These are phyloP conservation scores for Myotis yumanensis DNA, from an alignment of 2,113 vertebrate genomes.

Conservation along the genomic window DNA sequence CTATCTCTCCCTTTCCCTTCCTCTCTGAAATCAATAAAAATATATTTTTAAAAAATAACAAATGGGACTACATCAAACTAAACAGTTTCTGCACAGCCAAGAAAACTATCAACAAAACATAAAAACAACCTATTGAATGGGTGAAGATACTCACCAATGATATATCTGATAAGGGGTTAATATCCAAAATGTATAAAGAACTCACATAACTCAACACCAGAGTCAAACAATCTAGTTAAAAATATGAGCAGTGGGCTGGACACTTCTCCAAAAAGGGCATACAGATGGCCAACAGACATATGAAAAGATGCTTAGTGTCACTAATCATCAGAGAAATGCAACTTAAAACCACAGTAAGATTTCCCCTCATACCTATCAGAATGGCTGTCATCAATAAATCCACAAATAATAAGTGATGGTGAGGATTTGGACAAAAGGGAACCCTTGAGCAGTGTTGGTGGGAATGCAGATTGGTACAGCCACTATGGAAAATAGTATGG, in stretches of 20 bases:
- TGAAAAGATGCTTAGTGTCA: neutral
- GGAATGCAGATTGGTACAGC: neutral
- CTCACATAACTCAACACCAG: neutral
- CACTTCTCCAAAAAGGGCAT: neutral
- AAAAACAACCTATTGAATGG: too few species aligned
- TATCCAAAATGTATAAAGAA: neutral
- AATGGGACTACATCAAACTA: too few species aligned
- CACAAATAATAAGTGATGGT: neutral
- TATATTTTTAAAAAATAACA: too few species aligned
- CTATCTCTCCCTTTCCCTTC: too few species aligned
- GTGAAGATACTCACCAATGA: neutral
- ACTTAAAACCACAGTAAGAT: neutral
- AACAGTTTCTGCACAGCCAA: too few species aligned
- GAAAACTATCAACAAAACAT: too few species aligned
- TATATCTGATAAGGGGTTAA: neutral
- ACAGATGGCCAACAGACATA: neutral
- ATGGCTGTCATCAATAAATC: neutral
- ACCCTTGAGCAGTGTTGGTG: neutral
- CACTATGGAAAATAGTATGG: neutral
- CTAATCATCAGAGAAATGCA: neutral
- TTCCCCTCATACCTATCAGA: neutral
- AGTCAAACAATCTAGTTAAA: neutral
- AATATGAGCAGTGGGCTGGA: neutral
- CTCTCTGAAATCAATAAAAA: too few species aligned
- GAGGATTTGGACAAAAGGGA: neutral